Evolutionary conservation across 2,797 vertebrate species (phyloP).

Genomic region (Diplodus sargus): DNA sequence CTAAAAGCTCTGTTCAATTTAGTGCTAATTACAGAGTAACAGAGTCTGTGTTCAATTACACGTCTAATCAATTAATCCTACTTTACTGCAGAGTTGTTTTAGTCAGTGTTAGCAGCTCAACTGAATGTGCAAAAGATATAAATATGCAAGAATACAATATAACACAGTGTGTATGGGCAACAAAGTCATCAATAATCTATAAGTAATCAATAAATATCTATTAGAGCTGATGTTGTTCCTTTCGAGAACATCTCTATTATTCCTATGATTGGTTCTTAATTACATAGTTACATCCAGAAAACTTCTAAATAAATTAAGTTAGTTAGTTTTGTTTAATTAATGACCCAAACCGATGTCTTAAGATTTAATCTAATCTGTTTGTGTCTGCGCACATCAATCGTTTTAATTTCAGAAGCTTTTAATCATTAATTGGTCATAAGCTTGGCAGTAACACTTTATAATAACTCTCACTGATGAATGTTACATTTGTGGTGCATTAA

Average conservation of each 20-base stretch:
- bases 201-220: neutral
- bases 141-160: neutral
- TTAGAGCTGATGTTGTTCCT: neutral
- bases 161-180: neutral
- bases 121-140: conserved; percentile 6
- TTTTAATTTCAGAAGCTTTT: conserved; percentile 1
- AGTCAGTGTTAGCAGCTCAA: neutral
- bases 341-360: neutral
- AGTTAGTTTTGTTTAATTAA: too few relatives aligned
- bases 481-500: too few relatives aligned
- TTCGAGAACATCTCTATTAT: neutral
- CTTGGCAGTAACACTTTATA: too few relatives aligned
- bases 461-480: too few relatives aligned
- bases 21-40: neutral
- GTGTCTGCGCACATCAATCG: neutral
- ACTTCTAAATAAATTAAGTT: neutral
- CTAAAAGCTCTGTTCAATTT: conserved; percentile 5
- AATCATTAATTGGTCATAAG: neutral
- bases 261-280: neutral
- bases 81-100: conserved; percentile 4
- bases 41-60: neutral
- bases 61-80: neutral
- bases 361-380: neutral
- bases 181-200: neutral
- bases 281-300: conserved; percentile 2